Evolutionary conservation across 1,140 invertebrate species (phyloP), one percentile per base, ranked within the genome.

Genomic region (Halyomorpha halys): DNA sequence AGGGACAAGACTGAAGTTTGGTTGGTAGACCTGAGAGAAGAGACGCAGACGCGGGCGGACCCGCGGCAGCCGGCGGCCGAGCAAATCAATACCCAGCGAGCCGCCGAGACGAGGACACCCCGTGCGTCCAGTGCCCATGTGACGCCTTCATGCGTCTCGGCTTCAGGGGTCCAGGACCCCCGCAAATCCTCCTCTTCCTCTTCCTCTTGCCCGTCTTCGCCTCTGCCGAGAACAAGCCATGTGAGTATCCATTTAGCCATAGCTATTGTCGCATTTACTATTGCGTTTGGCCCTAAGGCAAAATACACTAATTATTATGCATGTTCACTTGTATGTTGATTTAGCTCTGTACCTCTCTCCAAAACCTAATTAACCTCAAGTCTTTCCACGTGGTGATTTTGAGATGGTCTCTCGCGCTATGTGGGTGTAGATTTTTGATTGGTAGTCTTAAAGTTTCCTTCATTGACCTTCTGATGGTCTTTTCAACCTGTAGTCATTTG

Each of bases 141-240:
- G 47, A 49, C 47, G 47, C 47, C 47, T 39, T 39, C 47, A 49
- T 49, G 47, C 47, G n/a, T 21, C 47, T 21, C 47, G n/a, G 47
- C 47, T 21, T 49, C 47, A 19, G 47, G 47, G 47, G 47, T 49
- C 47, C 47, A 18, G 47, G 47, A 21, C 47, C 47, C 47, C 47
- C 47, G n/a, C n/a, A 18, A 21, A 39, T 39, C 34, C 47, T 49
- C 47, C 47, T 49, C 47, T 21, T 49, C n/a, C 47, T 49, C 47
- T 21, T 49, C 47, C 47, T 49, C n/a, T 21, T 49, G 47, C 47
- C 21, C 47, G 47, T 21, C 47, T 49, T 21, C n/a, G 47, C 47
- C n/a, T 21, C 21, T 21, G 47, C 47, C n/a, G 47, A 49, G 47
- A 49, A 49, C 47, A 49, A 49, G 47, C 47, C n/a, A 49, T 49